Conservation (phyloP, 2,113 vertebrate species). For the Peromyscus maniculatus region DNA sequence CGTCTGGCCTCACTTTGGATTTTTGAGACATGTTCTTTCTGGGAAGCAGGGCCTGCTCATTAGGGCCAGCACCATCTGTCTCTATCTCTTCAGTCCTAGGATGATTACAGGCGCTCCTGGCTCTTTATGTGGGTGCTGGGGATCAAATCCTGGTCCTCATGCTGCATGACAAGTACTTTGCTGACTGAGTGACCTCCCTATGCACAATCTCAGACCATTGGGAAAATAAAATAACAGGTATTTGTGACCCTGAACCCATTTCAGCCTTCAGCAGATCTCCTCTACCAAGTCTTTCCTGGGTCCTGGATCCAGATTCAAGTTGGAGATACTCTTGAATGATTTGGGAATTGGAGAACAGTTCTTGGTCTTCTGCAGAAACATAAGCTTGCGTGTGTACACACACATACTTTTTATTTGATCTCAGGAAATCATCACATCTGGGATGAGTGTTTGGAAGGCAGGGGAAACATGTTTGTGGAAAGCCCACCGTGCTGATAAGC, state of each 20-base stretch:
- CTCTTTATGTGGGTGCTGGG: background rate
- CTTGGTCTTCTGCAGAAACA: background rate
- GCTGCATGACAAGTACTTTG: background rate
- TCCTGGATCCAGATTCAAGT: background rate
- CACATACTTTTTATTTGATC: background rate
- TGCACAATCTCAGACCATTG: background rate
- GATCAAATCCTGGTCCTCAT: background rate
- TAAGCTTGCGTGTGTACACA: background rate
- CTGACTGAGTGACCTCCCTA: too few relatives aligned
- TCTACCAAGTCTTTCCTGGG: background rate
- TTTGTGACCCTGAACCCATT: background rate
- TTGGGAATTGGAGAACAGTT: background rate
- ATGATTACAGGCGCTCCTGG: too few relatives aligned
- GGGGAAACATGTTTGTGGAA: background rate
- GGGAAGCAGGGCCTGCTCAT: background rate
- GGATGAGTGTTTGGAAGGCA: background rate
- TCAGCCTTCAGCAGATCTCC: background rate
- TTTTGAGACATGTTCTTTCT: background rate
- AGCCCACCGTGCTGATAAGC: background rate
- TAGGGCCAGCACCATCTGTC: background rate
- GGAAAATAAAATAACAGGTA: conserved; percentile 22
- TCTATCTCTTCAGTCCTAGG: background rate
- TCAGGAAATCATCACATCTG: background rate
- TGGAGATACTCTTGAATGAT: background rate
- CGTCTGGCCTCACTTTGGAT: too few relatives aligned